Evolutionary conservation across 2,113 vertebrate genomes (phyloP), one percentile per base, ranked within the genome.

Genomic region (Vireo altiloquus): DNA sequence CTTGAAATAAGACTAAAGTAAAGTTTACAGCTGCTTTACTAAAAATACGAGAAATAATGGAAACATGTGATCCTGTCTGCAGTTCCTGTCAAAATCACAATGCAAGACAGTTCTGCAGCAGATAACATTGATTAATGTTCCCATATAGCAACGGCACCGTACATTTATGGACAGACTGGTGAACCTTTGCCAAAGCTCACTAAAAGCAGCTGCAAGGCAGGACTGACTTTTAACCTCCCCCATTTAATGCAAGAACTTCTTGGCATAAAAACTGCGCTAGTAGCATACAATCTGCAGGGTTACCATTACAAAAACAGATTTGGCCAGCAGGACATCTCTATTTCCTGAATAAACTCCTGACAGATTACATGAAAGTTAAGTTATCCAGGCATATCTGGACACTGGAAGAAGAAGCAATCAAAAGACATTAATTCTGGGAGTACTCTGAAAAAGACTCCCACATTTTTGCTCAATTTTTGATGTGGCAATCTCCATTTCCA

Each of bases 181-280:
- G 94, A 96, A 89, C 69, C 92, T 96, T 90, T 95, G 95, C 91
- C 93, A 96, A 82, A 94, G 89, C 94, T 97, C 88, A 94, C 89
- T 97, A 81, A 92, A 98, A 97, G 95, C 97, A 98, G 96, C 97
- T 98, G 97, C 16, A 83, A 97, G 91, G 93, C 95, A 98, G 90
- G 94, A 92, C 68, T 97, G 96, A 97, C 97, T 98, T 98, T 96
- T 98, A 98, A 97, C 97, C 97, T 95, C 81, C 94, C 44, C 77
- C 87, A 83, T 96, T 97, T 94, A 96, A 98, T 88, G 96, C 94
- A 96, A 91, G 87, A 90, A 95, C 78, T 95, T 93, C 86, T 96
- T 98, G 98, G 97, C 97, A 97, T 94, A 95, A 95, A 96, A 94
- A 64, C 76, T 80, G 60, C 35, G 64, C 80, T 95, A 96, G 94